Evolutionary conservation across 2,797 vertebrate species (phyloP).

Genomic region (Otolemur crassicaudatus): DNA sequence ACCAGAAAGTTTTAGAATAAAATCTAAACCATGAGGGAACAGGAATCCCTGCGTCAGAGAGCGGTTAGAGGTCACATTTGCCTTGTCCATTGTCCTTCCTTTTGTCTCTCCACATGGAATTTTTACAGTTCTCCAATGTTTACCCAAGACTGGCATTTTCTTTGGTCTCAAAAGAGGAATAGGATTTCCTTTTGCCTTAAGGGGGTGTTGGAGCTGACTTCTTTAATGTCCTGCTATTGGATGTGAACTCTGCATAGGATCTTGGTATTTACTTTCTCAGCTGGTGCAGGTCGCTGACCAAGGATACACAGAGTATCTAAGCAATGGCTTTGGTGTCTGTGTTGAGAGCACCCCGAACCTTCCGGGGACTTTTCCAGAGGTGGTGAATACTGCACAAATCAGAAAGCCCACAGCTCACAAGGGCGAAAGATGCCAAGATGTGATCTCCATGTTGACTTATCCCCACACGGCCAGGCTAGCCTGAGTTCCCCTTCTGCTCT

Average conservation of each 20-base stretch:
- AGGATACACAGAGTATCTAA: background rate
- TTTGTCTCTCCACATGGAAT: background rate
- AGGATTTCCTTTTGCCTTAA: background rate
- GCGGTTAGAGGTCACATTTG: background rate
- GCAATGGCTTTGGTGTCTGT: background rate
- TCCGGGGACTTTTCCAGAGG: background rate
- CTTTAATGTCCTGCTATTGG: background rate
- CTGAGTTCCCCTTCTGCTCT: background rate
- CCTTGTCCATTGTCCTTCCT: background rate
- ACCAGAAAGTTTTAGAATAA: slow-evolving; percentile 16
- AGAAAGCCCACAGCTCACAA: background rate
- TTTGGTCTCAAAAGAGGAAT: background rate
- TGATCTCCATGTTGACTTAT: background rate
- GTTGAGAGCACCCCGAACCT: background rate
- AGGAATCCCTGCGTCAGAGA: background rate
- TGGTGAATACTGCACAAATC: background rate
- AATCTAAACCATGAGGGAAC: background rate
- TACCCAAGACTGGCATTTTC: background rate
- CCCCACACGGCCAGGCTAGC: background rate
- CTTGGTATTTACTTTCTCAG: background rate
- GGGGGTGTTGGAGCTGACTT: background rate
- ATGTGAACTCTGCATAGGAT: background rate
- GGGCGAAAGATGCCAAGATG: background rate
- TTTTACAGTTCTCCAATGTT: background rate
- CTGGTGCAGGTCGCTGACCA: background rate